Conservation (phyloP, 2,797 vertebrate genomes). For the Gymnothorax reevesii region DNA sequence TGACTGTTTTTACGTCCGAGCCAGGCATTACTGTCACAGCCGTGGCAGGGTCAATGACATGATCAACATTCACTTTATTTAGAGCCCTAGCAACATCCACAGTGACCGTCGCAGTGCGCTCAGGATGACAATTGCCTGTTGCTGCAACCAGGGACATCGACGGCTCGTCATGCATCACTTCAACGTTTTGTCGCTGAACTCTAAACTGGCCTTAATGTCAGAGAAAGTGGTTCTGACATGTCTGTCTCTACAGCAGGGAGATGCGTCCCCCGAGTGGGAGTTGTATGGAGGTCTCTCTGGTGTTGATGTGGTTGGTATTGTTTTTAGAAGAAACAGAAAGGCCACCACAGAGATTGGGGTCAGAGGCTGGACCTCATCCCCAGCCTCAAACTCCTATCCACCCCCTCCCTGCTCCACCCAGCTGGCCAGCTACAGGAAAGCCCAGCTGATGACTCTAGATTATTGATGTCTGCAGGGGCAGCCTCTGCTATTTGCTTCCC, state of each 20-base stretch:
- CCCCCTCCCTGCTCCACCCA: constrained; percentile 4
- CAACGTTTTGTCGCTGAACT: no score
- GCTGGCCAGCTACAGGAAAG: constrained; percentile 40
- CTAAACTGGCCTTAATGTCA: not conserved
- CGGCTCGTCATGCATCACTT: no score
- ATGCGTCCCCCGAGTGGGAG: not conserved
- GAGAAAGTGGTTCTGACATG: not conserved
- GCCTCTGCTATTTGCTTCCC: constrained; percentile 52
- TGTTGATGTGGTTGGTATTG: not conserved
- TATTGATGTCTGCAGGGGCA: not conserved
- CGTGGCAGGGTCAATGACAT: no score
- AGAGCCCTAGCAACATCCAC: no score
- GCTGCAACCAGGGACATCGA: no score
- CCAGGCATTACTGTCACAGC: no score
- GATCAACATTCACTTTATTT: no score
- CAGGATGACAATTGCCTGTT: no score
- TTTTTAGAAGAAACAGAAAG: constrained; percentile 11
- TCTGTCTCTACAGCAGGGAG: not conserved
- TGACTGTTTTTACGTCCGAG: no score
- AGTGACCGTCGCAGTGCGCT: no score
- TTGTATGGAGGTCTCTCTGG: not conserved
- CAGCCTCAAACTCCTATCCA: constrained; percentile 15
- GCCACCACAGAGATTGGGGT: constrained; percentile 3
- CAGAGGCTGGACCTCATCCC: constrained; percentile 46
- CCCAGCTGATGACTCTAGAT: constrained; percentile 37